phyloP scores from a whole-genome alignment of 2,888 invertebrate genomes.

The Luperina nickerlii region DNA sequence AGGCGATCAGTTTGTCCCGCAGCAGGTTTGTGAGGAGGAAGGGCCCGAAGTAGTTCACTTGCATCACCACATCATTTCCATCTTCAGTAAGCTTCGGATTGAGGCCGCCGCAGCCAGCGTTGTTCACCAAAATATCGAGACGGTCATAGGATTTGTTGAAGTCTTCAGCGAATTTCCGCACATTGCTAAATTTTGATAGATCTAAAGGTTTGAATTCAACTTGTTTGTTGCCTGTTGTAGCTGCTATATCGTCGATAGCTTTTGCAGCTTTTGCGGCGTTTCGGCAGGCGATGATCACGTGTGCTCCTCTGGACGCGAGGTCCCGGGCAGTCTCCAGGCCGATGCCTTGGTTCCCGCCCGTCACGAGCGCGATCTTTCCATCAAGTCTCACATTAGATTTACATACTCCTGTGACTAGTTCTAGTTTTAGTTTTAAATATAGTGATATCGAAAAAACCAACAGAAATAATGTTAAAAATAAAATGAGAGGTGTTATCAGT shows the following conservation, averaged over 20 bases:
- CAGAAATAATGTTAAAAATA: slow-evolving; percentile 12
- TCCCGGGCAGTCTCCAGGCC: slow-evolving; percentile 94
- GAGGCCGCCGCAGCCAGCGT: slow-evolving; percentile 89
- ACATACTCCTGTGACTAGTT: slow-evolving; percentile 71
- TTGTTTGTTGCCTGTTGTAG: slow-evolving; percentile 92
- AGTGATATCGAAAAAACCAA: background rate
- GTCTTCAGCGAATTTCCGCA: slow-evolving; percentile 91
- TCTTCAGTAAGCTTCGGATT: slow-evolving; percentile 88
- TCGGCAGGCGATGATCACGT: slow-evolving; percentile 93
- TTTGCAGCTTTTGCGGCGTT: slow-evolving; percentile 92
- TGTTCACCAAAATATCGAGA: slow-evolving; percentile 92
- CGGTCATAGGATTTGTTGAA: slow-evolving; percentile 87
- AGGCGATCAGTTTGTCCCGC: slow-evolving; percentile 82
- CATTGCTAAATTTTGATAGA: slow-evolving; percentile 86
- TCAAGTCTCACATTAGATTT: slow-evolving; percentile 75
- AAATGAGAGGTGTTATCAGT: slow-evolving; percentile 8
- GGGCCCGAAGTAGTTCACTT: slow-evolving; percentile 93
- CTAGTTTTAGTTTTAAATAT: slow-evolving; percentile 47
- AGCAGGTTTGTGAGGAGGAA: slow-evolving; percentile 93
- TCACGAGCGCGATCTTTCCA: slow-evolving; percentile 93
- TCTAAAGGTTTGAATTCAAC: slow-evolving; percentile 91
- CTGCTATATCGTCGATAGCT: slow-evolving; percentile 92
- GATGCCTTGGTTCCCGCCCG: slow-evolving; percentile 95
- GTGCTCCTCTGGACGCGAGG: slow-evolving; percentile 93
- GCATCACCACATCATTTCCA: slow-evolving; percentile 91